phyloP scores from a whole-genome alignment of 2,888 invertebrate genomes.

The Scaptomyza cyrtandrae region DNA sequence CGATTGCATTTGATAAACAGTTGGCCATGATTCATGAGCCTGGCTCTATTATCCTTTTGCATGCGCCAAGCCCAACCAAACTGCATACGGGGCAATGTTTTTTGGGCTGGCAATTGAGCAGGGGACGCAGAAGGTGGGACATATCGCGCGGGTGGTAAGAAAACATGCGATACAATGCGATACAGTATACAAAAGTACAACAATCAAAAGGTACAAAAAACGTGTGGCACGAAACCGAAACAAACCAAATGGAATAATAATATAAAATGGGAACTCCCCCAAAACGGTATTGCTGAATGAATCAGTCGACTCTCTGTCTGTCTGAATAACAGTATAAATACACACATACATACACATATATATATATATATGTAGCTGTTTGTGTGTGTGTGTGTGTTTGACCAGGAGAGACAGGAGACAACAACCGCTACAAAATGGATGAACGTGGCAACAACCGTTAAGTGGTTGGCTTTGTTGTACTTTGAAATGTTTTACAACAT shows the following conservation, averaged over 20 bases:
- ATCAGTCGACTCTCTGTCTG: conserved; percentile 50
- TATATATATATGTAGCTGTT: not conserved
- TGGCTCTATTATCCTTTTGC: conserved; percentile 61
- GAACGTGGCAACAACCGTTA: conserved; percentile 79
- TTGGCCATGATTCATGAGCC: conserved; percentile 73
- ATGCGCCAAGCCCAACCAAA: conserved; percentile 23
- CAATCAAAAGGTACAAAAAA: conserved; percentile 27
- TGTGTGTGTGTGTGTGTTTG: conserved; percentile 14
- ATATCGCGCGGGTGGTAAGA: conserved; percentile 48
- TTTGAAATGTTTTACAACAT: conserved; percentile 75
- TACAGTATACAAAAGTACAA: conserved; percentile 19
- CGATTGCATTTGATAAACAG: conserved; percentile 74
- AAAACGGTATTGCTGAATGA: conserved; percentile 38
- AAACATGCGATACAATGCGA: conserved; percentile 65
- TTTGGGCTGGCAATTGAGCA: not conserved
- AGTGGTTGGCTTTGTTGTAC: conserved; percentile 78
- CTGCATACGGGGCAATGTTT: not conserved
- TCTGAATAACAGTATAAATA: conserved; percentile 5
- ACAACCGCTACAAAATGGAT: conserved; percentile 69
- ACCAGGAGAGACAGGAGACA: conserved; percentile 41
- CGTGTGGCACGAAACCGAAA: conserved; percentile 61
- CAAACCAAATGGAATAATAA: conserved; percentile 37
- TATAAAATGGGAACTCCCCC: not conserved
- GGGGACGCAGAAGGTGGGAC: not conserved
- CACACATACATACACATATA: no score